Evolutionary conservation across 2,888 invertebrate genomes (phyloP).

Genomic region (Spisula subtruncata): DNA sequence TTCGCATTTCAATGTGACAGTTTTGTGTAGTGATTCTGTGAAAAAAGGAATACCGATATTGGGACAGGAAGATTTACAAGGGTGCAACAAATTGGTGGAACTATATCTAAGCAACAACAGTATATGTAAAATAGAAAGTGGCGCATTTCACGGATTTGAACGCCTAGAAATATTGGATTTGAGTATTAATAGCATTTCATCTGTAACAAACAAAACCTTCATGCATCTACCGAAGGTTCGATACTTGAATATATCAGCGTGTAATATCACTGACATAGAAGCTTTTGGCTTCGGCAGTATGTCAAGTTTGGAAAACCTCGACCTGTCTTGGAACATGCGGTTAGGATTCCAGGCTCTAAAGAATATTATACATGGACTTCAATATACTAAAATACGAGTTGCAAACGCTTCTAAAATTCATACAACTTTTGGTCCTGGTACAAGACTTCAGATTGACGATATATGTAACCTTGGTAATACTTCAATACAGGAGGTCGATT

Average conservation of each 20-base stretch:
- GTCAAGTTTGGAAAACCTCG: slow-evolving; percentile 22
- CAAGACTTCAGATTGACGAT: slow-evolving; percentile 26
- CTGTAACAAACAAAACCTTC: background rate
- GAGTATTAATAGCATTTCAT: background rate
- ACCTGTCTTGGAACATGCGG: slow-evolving; percentile 50
- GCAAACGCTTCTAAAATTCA: slow-evolving; percentile 36
- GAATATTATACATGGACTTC: slow-evolving; percentile 54
- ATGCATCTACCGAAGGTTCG: too few relatives aligned
- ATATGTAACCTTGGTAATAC: slow-evolving; percentile 54
- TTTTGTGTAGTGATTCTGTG: too few relatives aligned
- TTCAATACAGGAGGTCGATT: slow-evolving; percentile 36
- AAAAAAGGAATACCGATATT: too few relatives aligned
- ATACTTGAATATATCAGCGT: background rate
- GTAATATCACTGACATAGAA: slow-evolving; percentile 42
- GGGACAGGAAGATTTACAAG: too few relatives aligned
- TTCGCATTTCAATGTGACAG: too few relatives aligned
- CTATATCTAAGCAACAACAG: too few relatives aligned
- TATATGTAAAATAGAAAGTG: background rate
- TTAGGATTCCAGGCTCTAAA: slow-evolving; percentile 37
- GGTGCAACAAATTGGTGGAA: too few relatives aligned
- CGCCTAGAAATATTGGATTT: background rate
- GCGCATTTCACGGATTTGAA: background rate
- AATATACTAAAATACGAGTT: slow-evolving; percentile 43
- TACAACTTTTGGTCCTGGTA: too few relatives aligned
- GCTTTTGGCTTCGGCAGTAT: slow-evolving; percentile 39